phyloP scores from a whole-genome alignment of 2,888 invertebrate genomes.

The Parapristionchus giblindavisi region DNA sequence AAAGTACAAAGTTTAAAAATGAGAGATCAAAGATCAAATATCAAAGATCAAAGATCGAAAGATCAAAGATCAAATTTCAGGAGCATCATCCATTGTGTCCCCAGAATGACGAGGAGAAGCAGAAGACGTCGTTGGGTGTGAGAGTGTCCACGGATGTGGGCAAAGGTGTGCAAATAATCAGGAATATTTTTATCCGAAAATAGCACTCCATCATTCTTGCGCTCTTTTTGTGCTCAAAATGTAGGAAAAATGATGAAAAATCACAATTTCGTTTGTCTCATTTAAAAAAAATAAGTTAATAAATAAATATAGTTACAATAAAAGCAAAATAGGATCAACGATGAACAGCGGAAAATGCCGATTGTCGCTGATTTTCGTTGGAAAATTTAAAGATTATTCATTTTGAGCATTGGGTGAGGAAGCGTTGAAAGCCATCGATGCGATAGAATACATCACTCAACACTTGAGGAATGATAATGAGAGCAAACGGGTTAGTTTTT shows the following conservation, averaged over 20 bases:
- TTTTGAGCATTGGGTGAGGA: constrained; percentile 54
- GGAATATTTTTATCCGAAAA: too few relatives aligned
- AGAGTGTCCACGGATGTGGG: constrained; percentile 7
- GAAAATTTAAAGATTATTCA: constrained; percentile 38
- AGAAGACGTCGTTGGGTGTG: constrained; percentile 6
- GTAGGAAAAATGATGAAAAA: not conserved
- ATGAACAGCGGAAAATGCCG: too few relatives aligned
- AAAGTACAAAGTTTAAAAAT: too few relatives aligned
- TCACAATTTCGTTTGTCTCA: too few relatives aligned
- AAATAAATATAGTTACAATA: too few relatives aligned
- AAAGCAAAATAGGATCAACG: too few relatives aligned
- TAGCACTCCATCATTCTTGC: too few relatives aligned
- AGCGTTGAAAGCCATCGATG: constrained; percentile 65
- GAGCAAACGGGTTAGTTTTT: constrained; percentile 56
- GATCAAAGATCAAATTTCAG: too few relatives aligned
- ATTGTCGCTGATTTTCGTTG: constrained; percentile 18
- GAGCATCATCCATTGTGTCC: constrained; percentile 35
- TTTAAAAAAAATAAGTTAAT: too few relatives aligned
- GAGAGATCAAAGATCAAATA: too few relatives aligned
- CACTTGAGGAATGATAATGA: constrained; percentile 65
- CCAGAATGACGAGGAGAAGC: constrained; percentile 8
- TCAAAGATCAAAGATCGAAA: too few relatives aligned
- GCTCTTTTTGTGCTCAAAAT: not conserved
- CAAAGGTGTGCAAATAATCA: constrained; percentile 23
- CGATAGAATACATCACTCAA: constrained; percentile 67